phyloP scores from a whole-genome alignment of 1,140 invertebrate genomes.

The Phymastichus coffea region DNA sequence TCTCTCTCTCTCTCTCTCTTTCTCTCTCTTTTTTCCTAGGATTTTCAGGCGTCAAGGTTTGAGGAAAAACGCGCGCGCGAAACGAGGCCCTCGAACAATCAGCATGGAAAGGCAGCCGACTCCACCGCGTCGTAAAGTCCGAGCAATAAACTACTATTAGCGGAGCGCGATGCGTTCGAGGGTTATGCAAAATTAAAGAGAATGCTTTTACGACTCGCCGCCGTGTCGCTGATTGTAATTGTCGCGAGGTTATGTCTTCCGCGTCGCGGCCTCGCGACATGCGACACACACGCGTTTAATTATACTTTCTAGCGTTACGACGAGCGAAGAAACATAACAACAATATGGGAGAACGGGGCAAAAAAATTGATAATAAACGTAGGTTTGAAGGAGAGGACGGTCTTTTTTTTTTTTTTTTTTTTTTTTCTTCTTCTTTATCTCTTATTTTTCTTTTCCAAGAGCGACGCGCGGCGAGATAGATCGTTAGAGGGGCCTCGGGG shows the following conservation, averaged over 20 bases:
- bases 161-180: not conserved
- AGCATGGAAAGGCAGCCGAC: too few species aligned
- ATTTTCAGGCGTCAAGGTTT: too few species aligned
- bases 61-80: not conserved
- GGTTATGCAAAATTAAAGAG: conserved; percentile 18
- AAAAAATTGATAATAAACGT: too few species aligned
- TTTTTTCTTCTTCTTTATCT: not conserved
- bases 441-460: too few species aligned
- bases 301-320: too few species aligned
- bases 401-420: not conserved
- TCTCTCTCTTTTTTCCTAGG: not conserved
- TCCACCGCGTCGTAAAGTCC: conserved; percentile 15
- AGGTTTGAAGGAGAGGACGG: not conserved
- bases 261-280: conserved; percentile 18
- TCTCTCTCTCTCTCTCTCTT: not conserved
- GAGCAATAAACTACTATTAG: conserved; percentile 26
- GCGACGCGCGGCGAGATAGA: too few species aligned
- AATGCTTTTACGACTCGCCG: conserved; percentile 8
- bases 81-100: not conserved
- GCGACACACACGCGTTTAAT: too few species aligned
- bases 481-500: too few species aligned
- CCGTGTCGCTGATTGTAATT: conserved; percentile 20
- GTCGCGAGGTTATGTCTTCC: conserved; percentile 9
- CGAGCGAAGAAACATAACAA: too few species aligned
- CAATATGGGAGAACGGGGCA: too few species aligned